Evolutionary conservation across 1,140 invertebrate species (phyloP).

Genomic region (Battus philenor): DNA sequence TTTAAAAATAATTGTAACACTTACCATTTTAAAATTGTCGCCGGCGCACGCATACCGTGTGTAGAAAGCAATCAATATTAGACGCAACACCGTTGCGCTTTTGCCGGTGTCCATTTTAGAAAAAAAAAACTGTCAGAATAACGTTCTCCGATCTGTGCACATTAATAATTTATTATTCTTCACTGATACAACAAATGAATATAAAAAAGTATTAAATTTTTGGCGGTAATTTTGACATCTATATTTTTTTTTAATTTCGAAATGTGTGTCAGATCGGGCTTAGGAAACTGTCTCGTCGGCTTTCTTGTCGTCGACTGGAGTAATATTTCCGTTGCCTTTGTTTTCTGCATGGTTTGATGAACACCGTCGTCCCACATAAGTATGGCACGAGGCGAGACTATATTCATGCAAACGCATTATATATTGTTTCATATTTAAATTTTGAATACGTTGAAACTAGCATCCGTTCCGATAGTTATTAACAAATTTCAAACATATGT

Average conservation of each 20-base stretch:
- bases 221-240: conserved; percentile 23
- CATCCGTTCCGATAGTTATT: too few relatives aligned
- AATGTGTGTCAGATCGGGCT: conserved; percentile 14
- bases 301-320: conserved; percentile 64
- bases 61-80: conserved; percentile 57
- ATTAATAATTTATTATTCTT: too few relatives aligned
- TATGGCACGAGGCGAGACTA: conserved; percentile 36
- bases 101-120: conserved; percentile 37
- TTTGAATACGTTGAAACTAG: too few relatives aligned
- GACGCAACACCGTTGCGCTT: conserved; percentile 22
- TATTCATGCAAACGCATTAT: not conserved
- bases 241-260: conserved; percentile 19
- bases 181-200: too few relatives aligned
- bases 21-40: conserved; percentile 61
- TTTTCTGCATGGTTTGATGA: conserved; percentile 64
- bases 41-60: conserved; percentile 47
- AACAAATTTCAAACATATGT: too few relatives aligned
- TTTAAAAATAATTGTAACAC: too few relatives aligned
- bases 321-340: conserved; percentile 61
- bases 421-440: too few relatives aligned
- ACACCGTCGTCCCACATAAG: conserved; percentile 35
- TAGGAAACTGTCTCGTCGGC: conserved; percentile 45
- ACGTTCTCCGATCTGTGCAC: conserved; percentile 20
- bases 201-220: too few relatives aligned
- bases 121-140: conserved; percentile 33